Conservation (phyloP, 1,140 invertebrate species). For the Trachymyrmex cornetzi region DNA sequence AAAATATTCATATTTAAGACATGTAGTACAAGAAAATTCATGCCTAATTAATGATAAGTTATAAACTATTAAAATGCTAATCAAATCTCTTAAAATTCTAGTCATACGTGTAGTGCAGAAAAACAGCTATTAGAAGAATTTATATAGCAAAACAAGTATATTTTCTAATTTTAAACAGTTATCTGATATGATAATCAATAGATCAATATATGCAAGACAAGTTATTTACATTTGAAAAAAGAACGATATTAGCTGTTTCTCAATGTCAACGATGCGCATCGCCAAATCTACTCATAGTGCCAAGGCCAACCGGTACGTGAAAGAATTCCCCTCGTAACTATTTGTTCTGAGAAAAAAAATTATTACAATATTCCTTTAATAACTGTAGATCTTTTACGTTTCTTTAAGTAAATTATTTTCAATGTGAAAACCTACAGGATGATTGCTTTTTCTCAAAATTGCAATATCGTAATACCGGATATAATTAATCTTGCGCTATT, state of each 20-base stretch:
- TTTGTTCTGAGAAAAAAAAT: not conserved
- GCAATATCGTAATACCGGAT: not conserved
- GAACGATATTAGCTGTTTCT: not conserved
- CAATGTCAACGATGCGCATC: not conserved
- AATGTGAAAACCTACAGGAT: not conserved
- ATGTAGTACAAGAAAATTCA: not conserved
- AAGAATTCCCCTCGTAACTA: conserved; percentile 6
- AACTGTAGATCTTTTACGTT: not conserved
- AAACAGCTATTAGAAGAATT: not conserved
- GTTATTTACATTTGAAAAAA: not conserved
- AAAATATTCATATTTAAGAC: not conserved
- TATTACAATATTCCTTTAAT: not conserved
- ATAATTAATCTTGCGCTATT: not conserved
- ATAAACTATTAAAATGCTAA: not conserved
- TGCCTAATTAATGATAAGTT: not conserved
- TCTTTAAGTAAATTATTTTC: not conserved
- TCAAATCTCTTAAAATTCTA: not conserved
- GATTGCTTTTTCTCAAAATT: not conserved
- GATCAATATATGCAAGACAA: not conserved
- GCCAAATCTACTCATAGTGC: conserved; percentile 22
- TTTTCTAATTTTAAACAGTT: not conserved
- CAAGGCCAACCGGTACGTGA: conserved; percentile 26
- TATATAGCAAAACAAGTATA: not conserved
- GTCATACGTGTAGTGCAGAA: not conserved
- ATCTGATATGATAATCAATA: not conserved